These are phyloP conservation scores for Notodonta ziczac DNA, from an alignment of 2,888 invertebrate genomes.

Conservation along the genomic window DNA sequence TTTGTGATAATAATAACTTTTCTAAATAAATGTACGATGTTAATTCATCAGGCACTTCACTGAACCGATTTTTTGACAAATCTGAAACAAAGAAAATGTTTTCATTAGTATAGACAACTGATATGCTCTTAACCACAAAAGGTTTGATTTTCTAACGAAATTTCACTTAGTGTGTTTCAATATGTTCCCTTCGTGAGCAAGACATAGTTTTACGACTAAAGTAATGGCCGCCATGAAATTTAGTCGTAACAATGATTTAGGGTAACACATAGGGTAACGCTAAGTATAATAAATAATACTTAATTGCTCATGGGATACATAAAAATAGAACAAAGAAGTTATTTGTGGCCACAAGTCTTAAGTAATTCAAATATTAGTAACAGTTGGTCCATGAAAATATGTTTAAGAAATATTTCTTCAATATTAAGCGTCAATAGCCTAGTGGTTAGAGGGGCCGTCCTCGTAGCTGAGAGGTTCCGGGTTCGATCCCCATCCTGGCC, in stretches of 20 bases:
- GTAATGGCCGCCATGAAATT: constrained; percentile 52
- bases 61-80: constrained; percentile 87
- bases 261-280: constrained; percentile 32
- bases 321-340: constrained; percentile 22
- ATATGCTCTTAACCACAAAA: neutral
- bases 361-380: neutral
- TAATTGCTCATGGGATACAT: constrained; percentile 24
- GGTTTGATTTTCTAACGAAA: neutral
- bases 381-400: neutral
- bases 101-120: neutral
- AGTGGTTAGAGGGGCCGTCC: too few relatives aligned
- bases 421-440: too few relatives aligned
- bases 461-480: too few relatives aligned
- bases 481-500: too few relatives aligned
- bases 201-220: constrained; percentile 44
- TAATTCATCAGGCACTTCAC: constrained; percentile 95
- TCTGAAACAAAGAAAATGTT: constrained; percentile 68
- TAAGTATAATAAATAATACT: constrained; percentile 34
- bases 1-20: constrained; percentile 94
- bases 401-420: neutral
- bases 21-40: constrained; percentile 95
- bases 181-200: constrained; percentile 20
- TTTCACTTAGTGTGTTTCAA: constrained; percentile 7
- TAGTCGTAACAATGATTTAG: constrained; percentile 43
- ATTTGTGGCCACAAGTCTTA: neutral